phyloP scores from a whole-genome alignment of 2,797 vertebrate species.

The Gallinago nigripennis region DNA sequence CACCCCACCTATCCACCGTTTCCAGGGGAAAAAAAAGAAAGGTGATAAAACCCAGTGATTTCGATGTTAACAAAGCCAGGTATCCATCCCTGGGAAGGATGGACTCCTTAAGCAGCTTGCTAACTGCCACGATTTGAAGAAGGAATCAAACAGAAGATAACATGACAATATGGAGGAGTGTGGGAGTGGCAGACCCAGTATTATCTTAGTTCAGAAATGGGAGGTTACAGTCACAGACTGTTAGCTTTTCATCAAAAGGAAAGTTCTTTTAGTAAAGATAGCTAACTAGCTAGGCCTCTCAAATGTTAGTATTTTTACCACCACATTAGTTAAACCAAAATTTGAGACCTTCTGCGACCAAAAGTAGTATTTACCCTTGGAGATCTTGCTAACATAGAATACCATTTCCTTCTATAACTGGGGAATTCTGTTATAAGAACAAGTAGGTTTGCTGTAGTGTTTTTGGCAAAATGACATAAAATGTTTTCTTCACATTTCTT shows the following conservation, averaged over 20 bases:
- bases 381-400: neutral
- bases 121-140: neutral
- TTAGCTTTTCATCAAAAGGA: neutral
- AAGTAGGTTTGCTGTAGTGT: neutral
- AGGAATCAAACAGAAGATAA: neutral
- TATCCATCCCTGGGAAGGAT: neutral
- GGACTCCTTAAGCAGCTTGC: neutral
- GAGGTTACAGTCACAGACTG: neutral
- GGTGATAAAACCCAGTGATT: neutral
- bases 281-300: neutral
- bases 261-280: neutral
- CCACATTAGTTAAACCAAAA: neutral
- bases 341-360: neutral
- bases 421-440: neutral
- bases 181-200: neutral
- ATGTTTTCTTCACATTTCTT: rapidly evolving
- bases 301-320: neutral
- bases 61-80: neutral
- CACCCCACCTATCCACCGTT: neutral
- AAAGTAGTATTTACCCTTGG: neutral
- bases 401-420: neutral
- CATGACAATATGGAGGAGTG: neutral
- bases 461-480: neutral
- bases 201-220: neutral
- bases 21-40: neutral